phyloP scores from a whole-genome alignment of 2,113 vertebrate genomes.

The Azemiops feae region DNA sequence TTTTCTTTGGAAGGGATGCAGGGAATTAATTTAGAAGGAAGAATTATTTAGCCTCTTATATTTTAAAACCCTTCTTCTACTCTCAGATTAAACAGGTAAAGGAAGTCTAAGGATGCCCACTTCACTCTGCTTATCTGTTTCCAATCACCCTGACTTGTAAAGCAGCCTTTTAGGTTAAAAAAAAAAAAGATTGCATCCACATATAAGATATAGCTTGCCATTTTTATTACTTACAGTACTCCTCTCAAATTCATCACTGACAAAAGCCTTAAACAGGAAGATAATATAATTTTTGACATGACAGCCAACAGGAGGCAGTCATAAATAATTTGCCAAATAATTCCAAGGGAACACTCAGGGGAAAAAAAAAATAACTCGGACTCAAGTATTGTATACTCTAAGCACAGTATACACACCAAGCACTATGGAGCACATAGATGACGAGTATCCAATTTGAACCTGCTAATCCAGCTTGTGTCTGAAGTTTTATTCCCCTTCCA shows the following conservation, averaged over 20 bases:
- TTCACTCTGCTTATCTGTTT: not conserved
- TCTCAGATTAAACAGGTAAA: not conserved
- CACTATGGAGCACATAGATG: slow-evolving; percentile 41
- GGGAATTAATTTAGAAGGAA: not conserved
- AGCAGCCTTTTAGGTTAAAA: not conserved
- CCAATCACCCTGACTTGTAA: not conserved
- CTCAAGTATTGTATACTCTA: not conserved
- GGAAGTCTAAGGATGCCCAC: not conserved
- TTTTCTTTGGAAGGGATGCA: not conserved
- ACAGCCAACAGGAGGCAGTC: slow-evolving; percentile 20
- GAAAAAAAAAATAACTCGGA: slow-evolving; percentile 4
- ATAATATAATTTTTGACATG: slow-evolving; percentile 34
- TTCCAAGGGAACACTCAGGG: not conserved
- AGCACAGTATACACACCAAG: slow-evolving; percentile 4
- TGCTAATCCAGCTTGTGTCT: slow-evolving; percentile 63
- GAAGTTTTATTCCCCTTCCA: slow-evolving; percentile 43
- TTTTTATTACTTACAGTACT: not conserved
- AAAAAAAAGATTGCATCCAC: not conserved
- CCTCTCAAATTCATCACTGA: slow-evolving; percentile 22
- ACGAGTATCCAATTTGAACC: slow-evolving; percentile 54
- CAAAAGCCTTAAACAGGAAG: slow-evolving; percentile 40
- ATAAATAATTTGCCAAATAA: slow-evolving; percentile 51
- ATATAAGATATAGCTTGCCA: not conserved
- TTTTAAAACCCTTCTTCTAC: not conserved
- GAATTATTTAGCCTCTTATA: not conserved